A percentile compares a stretch with the other conserved stretches of the same genome.
Evolutionary conservation across 2,113 vertebrate species (phyloP).

Genomic region (Hippocampus mohnikei): DNA sequence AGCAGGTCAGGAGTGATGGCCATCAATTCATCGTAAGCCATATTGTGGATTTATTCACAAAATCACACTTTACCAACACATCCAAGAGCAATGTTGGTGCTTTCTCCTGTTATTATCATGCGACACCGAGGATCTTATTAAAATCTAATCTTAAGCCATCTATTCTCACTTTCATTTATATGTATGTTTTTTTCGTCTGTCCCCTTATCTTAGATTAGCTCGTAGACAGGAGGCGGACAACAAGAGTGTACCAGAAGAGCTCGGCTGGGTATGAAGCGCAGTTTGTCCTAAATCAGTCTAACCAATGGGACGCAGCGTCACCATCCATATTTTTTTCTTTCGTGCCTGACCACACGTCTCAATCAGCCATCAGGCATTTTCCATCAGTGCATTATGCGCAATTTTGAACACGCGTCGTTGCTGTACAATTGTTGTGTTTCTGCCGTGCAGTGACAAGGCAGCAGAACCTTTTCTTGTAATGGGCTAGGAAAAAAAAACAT

Average conservation of each 20-base stretch:
- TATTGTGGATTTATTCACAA: not conserved
- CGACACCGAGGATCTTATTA: not conserved
- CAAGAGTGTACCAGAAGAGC: not conserved
- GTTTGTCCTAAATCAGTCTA: not conserved
- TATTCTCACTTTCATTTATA: not conserved
- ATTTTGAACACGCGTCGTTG: not conserved
- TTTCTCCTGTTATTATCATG: not conserved
- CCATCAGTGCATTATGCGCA: not conserved
- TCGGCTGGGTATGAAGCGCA: not conserved
- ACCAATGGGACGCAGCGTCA: not conserved
- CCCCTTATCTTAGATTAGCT: not conserved
- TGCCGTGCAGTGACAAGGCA: no score
- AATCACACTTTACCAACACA: not conserved
- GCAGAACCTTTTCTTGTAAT: no score
- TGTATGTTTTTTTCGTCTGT: not conserved
- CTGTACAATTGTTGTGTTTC: no score
- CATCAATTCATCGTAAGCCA: no score
- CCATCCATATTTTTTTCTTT: no score
- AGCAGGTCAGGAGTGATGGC: conserved; percentile 8
- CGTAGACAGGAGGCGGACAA: not conserved
- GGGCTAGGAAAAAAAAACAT: no score
- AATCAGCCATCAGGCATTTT: not conserved
- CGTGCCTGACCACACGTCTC: not conserved
- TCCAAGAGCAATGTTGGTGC: not conserved
- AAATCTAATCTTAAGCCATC: not conserved